phyloP scores from a whole-genome alignment of 2,888 invertebrate species.

The Latrodectus elegans region DNA sequence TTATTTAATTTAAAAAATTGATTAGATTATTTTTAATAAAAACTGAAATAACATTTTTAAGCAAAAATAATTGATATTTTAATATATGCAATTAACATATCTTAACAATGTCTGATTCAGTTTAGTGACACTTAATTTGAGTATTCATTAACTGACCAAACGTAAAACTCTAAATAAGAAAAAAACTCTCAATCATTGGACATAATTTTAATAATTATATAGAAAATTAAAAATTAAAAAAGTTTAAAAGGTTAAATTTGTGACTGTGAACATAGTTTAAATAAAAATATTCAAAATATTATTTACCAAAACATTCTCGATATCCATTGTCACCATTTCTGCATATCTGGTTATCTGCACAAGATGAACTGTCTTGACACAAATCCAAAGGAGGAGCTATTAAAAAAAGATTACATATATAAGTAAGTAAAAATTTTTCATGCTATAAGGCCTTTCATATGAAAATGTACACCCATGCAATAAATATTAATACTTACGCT shows the following conservation, averaged over 20 bases:
- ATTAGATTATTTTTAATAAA: too few species aligned
- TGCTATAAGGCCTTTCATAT: background rate
- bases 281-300: background rate
- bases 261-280: background rate
- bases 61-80: too few species aligned
- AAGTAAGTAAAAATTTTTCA: background rate
- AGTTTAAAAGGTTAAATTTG: background rate
- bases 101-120: too few species aligned
- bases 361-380: conserved; percentile 87
- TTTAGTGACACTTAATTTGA: too few species aligned
- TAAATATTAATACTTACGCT: conserved; percentile 54
- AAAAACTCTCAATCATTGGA: background rate
- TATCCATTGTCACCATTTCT: conserved; percentile 65
- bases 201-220: background rate
- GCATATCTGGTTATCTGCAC: conserved; percentile 88
- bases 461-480: background rate
- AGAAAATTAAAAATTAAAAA: background rate
- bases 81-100: too few species aligned
- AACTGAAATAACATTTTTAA: too few species aligned
- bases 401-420: background rate
- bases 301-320: conserved; percentile 70
- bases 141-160: too few species aligned
- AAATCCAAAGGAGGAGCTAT: conserved; percentile 63
- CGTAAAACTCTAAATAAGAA: background rate
- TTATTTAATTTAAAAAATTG: too few species aligned